Conservation (phyloP, 2,113 vertebrate genomes). For the Meles meles region DNA sequence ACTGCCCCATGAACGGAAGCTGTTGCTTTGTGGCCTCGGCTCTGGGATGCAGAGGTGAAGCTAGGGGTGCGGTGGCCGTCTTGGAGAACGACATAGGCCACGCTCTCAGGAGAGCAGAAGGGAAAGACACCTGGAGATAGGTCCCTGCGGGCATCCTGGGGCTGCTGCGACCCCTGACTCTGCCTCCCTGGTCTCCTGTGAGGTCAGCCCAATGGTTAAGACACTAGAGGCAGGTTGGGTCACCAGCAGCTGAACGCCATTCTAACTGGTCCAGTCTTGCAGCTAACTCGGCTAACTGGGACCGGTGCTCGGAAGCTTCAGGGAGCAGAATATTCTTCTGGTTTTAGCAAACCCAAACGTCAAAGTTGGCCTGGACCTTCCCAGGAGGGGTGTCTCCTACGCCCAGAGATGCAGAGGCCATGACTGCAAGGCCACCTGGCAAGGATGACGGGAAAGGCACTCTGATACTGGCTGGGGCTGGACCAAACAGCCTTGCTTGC, state of each 20-base stretch:
- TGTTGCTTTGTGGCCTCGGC: neutral
- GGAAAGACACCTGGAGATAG: neutral
- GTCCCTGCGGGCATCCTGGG: neutral
- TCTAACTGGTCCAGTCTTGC: neutral
- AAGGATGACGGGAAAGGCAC: neutral
- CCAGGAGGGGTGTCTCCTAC: neutral
- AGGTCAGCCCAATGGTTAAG: neutral
- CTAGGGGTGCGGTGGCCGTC: too few species aligned
- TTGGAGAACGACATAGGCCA: neutral
- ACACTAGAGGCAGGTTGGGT: neutral
- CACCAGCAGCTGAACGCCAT: fast-evolving
- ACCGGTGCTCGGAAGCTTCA: neutral
- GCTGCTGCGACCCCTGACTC: neutral
- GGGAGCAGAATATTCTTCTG: neutral
- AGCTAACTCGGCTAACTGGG: neutral
- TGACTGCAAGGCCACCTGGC: neutral
- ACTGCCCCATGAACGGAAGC: neutral
- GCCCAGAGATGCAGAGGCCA: neutral
- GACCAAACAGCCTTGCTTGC: neutral
- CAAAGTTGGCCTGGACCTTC: neutral
- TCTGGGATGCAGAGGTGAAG: neutral
- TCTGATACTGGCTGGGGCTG: neutral
- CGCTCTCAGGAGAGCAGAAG: neutral
- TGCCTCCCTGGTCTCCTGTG: neutral
- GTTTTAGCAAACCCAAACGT: neutral